phyloP scores from a whole-genome alignment of 2,888 invertebrate species.

The Byasa hedistus region DNA sequence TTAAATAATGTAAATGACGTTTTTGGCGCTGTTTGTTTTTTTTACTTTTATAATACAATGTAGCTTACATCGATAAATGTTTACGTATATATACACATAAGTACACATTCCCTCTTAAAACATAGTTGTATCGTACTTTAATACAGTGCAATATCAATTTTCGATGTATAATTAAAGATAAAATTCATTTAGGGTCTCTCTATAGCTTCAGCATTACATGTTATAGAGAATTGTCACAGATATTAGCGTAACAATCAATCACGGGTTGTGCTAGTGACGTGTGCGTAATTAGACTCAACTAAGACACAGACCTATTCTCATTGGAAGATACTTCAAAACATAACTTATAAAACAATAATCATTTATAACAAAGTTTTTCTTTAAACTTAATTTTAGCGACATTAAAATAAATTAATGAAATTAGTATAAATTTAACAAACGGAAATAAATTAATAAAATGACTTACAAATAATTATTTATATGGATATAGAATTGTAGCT shows the following conservation, averaged over 20 bases:
- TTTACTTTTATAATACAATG: too few species aligned
- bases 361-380: not conserved
- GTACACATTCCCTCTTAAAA: too few species aligned
- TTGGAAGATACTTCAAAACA: constrained; percentile 9
- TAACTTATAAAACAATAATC: not conserved
- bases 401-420: not conserved
- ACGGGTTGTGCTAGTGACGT: constrained; percentile 66
- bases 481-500: too few species aligned
- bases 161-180: not conserved
- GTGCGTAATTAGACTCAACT: constrained; percentile 64
- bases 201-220: constrained; percentile 28
- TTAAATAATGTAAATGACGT: too few species aligned
- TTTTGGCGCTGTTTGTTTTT: too few species aligned
- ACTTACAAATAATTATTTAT: too few species aligned
- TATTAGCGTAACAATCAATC: constrained; percentile 73
- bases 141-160: too few species aligned
- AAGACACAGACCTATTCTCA: constrained; percentile 44
- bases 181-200: not conserved
- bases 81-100: too few species aligned
- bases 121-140: too few species aligned
- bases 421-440: too few species aligned
- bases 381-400: not conserved
- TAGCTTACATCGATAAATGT: too few species aligned
- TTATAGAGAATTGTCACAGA: constrained; percentile 62
- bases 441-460: too few species aligned